Evolutionary conservation across 2,888 invertebrate genomes (phyloP).

Genomic region (Zhengitettix transpicula): DNA sequence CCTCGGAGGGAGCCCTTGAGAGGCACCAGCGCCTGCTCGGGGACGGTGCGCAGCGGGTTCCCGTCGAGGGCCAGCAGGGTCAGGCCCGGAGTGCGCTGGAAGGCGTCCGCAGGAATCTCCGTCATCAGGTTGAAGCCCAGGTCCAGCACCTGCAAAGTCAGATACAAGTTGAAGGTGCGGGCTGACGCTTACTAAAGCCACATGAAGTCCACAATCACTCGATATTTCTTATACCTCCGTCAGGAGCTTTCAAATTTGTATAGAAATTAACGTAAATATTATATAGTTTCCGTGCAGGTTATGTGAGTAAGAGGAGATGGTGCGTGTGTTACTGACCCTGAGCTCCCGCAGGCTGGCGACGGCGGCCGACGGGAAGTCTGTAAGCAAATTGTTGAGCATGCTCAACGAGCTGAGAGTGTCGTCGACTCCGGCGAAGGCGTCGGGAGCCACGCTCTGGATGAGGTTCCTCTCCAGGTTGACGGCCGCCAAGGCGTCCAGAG

Average conservation of each 20-base stretch:
- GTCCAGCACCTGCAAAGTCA: constrained; percentile 48
- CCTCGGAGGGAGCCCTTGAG: constrained; percentile 71
- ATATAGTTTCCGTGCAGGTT: background rate
- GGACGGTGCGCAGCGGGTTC: constrained; percentile 72
- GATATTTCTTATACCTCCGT: too few species aligned
- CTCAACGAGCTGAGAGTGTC: constrained; percentile 75
- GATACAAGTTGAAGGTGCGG: too few species aligned
- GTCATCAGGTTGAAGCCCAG: constrained; percentile 83
- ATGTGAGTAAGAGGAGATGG: too few species aligned
- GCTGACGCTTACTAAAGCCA: too few species aligned
- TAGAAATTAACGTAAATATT: too few species aligned
- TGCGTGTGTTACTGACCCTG: constrained; percentile 30
- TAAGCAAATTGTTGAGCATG: constrained; percentile 71
- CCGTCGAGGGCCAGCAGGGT: constrained; percentile 80
- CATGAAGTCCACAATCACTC: too few species aligned
- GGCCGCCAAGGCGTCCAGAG: constrained; percentile 65
- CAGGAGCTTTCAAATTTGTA: too few species aligned
- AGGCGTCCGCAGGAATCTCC: constrained; percentile 61
- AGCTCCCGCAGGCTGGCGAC: constrained; percentile 61
- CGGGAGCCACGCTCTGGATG: constrained; percentile 56
- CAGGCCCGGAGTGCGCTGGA: constrained; percentile 64
- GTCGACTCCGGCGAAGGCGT: constrained; percentile 63
- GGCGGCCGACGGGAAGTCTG: constrained; percentile 72
- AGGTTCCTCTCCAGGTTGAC: constrained; percentile 78
- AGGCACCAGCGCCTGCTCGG: constrained; percentile 57